These are phyloP conservation scores for Semnornis frantzii DNA, from an alignment of 2,113 vertebrate species.

Conservation along the genomic window DNA sequence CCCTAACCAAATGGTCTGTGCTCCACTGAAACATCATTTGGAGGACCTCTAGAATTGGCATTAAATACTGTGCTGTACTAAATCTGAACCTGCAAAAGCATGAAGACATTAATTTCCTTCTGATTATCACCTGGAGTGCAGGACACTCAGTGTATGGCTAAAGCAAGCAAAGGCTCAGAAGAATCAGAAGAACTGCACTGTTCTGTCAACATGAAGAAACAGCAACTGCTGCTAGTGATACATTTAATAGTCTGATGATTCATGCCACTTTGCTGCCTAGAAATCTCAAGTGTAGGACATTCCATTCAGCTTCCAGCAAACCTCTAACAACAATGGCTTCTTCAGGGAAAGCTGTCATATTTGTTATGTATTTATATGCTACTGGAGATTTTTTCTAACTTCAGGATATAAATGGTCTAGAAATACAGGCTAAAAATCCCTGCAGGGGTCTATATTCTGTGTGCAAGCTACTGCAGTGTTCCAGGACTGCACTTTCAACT, in stretches of 20 bases:
- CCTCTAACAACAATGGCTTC: neutral
- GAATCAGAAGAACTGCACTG: neutral
- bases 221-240: neutral
- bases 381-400: neutral
- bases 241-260: neutral
- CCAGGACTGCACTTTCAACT: neutral
- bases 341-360: neutral
- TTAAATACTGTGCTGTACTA: neutral
- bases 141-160: neutral
- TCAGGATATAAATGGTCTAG: rapidly evolving
- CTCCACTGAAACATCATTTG: neutral
- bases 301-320: neutral
- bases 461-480: neutral
- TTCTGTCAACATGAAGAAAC: neutral
- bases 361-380: neutral
- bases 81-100: neutral
- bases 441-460: neutral
- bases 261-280: neutral
- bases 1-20: neutral
- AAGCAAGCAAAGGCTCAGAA: neutral
- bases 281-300: neutral
- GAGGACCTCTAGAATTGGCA: neutral
- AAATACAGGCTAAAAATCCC: neutral
- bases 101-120: neutral
- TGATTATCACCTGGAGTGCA: neutral